These are phyloP conservation scores for Halcyon leucocephala DNA, from an alignment of 2,797 vertebrate genomes.

Conservation along the genomic window DNA sequence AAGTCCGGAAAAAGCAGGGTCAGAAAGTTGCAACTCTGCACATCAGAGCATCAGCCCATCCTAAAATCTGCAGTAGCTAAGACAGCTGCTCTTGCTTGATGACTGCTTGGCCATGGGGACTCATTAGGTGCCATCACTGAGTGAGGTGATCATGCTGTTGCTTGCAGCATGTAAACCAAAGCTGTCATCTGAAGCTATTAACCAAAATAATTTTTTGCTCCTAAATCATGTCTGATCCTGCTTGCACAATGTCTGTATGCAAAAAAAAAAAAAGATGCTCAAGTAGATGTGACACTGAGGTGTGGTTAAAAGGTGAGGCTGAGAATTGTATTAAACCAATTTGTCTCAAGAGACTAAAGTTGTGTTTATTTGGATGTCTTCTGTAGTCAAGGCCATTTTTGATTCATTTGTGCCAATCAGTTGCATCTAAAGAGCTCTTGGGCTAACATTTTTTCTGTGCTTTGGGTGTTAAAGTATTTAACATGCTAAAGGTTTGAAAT, in stretches of 20 bases:
- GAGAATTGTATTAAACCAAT: not conserved
- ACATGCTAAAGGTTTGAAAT: not conserved
- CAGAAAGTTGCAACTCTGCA: not conserved
- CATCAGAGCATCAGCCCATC: not conserved
- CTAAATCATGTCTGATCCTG: not conserved
- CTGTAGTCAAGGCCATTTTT: not conserved
- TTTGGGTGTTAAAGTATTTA: not conserved
- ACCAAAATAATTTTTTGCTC: not conserved
- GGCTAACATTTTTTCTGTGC: not conserved
- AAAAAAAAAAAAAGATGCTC: not conserved
- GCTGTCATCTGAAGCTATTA: not conserved
- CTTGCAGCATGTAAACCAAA: not conserved
- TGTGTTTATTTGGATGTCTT: not conserved
- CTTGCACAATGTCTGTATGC: not conserved
- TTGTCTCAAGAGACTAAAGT: not conserved
- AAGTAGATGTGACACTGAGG: not conserved
- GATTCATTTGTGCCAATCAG: not conserved
- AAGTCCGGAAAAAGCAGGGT: not conserved
- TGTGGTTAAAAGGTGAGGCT: not conserved
- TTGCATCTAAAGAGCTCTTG: not conserved
- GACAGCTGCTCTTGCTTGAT: not conserved
- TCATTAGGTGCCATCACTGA: accelerated
- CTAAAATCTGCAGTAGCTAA: not conserved
- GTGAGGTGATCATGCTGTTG: accelerated
- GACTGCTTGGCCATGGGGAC: not conserved